Base-by-base conservation (phyloP, 2,797 vertebrate species). In the Heterohyrax brucei region DNA sequence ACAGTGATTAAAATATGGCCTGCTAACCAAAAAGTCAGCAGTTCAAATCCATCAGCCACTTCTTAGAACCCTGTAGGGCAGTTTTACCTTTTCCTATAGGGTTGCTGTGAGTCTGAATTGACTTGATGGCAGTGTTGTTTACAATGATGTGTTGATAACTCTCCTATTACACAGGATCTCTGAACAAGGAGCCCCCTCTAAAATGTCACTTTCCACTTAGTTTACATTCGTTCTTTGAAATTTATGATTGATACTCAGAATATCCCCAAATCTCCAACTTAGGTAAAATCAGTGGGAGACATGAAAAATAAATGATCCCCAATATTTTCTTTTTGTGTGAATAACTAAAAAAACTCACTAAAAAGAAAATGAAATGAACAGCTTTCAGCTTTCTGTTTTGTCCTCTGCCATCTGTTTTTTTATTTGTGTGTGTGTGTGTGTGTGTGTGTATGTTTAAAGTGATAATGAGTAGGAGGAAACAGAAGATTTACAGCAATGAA, bases 401-500 rank as follows among this genome's bases (percentile, higher is more conserved):
- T 46, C 22, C 8, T 44, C 46, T 93, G 70, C 64, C 86, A 87
- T 93, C 75, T 94, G 80, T 68, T 91, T 82, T 91, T 66, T 10
- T 82, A 82, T 56, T 73, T 87, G 61, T 87, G 39, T 39, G 39
- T 39, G 39, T 39, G 39, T 39, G 39, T 39, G 39, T 39, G 39
- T 39, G 39, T 39, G 39, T 39, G 39, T 39, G 39, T 39, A 39
- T 39, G 39, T 66, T 79, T 85, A 70, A 73, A 59, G 8, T 83
- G 9, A 21, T 68, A 89, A 89, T 75, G 61, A 80, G 72, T 64
- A 56, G 53, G 66, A 91, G 28, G 33, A 83, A 59, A 3, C 72
- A 62, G 19, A 9, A 66, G 10, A 64, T 73, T 10, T 77, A 6
- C 3, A 80, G 19, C 9, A 90, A 87, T 89, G 26, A 94, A 78